Evolutionary conservation across 1,140 invertebrate species (phyloP).

Genomic region (Philaenus spumarius): DNA sequence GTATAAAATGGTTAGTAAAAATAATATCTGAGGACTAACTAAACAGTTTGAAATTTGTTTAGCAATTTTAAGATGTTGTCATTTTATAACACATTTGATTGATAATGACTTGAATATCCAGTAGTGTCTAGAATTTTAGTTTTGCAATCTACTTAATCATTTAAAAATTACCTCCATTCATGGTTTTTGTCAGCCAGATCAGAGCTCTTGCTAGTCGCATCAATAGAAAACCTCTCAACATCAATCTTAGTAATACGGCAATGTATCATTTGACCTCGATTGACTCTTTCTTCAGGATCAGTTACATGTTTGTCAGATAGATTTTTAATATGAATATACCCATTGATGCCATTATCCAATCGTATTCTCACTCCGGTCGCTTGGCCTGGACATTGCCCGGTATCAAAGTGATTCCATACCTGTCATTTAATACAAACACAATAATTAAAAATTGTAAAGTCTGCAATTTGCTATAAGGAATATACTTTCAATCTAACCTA

Average conservation of each 20-base stretch:
- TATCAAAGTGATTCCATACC: constrained; percentile 98
- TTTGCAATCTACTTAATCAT: too few species aligned
- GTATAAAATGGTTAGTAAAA: too few species aligned
- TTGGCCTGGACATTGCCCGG: constrained; percentile 89
- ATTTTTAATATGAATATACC: constrained; percentile 94
- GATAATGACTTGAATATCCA: too few species aligned
- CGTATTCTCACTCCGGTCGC: constrained; percentile 84
- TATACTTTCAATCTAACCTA: too few species aligned
- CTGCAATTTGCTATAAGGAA: too few species aligned
- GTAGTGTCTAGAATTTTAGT: too few species aligned
- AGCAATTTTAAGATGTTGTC: too few species aligned
- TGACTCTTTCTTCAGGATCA: constrained; percentile 88
- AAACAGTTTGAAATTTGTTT: too few species aligned
- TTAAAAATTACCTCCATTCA: constrained; percentile 75
- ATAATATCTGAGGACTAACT: too few species aligned
- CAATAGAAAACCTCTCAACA: constrained; percentile 88
- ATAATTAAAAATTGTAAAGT: too few species aligned
- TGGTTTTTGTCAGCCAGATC: constrained; percentile 88
- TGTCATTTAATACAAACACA: constrained; percentile 29
- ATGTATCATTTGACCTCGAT: constrained; percentile 80
- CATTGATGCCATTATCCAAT: constrained; percentile 89
- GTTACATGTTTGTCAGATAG: constrained; percentile 90
- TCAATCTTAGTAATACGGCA: constrained; percentile 95
- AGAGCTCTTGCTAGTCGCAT: constrained; percentile 89
- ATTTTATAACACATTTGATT: too few species aligned